A percentile compares a stretch with the other conserved stretches of the same genome.
These are phyloP conservation scores for Stegastes partitus DNA, from an alignment of 2,113 vertebrate genomes.

Conservation along the genomic window DNA sequence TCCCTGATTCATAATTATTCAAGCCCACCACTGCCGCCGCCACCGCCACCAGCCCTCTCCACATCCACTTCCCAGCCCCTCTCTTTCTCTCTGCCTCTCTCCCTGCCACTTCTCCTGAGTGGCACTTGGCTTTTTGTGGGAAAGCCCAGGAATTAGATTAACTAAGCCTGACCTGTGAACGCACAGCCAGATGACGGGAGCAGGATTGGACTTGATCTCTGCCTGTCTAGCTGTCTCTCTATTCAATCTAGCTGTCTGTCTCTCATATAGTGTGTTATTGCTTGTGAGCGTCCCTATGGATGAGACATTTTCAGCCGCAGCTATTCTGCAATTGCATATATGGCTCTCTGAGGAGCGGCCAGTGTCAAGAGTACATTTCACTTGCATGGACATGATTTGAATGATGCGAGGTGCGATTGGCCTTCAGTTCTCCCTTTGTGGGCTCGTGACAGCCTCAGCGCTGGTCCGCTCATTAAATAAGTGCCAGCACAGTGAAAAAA, in stretches of 20 bases:
- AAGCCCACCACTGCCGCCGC: conserved; percentile 69
- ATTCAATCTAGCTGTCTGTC: conserved; percentile 87
- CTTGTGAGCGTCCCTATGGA: conserved; percentile 81
- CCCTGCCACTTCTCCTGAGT: conserved; percentile 82
- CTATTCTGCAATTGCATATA: conserved; percentile 76
- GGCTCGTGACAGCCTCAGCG: conserved; percentile 49
- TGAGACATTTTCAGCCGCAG: conserved; percentile 74
- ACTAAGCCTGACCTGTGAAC: conserved; percentile 83
- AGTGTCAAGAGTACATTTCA: conserved; percentile 76
- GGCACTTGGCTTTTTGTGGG: conserved; percentile 82
- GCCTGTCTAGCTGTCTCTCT: conserved; percentile 85
- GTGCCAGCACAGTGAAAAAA: conserved; percentile 21
- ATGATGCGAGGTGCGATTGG: conserved; percentile 70
- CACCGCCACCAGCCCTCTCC: conserved; percentile 56
- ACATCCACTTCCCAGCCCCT: conserved; percentile 59
- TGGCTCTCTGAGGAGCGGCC: conserved; percentile 74
- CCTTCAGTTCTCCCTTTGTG: conserved; percentile 62
- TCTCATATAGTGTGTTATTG: conserved; percentile 80
- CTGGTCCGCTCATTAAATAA: conserved; percentile 73
- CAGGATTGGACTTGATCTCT: conserved; percentile 85
- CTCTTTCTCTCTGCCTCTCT: conserved; percentile 39
- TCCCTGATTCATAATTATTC: conserved; percentile 88
- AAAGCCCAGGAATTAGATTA: conserved; percentile 86
- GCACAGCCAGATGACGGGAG: conserved; percentile 81
- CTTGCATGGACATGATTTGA: conserved; percentile 79